Evolutionary conservation across 2,113 vertebrate species (phyloP).

Genomic region (Peucedramus taeniatus): DNA sequence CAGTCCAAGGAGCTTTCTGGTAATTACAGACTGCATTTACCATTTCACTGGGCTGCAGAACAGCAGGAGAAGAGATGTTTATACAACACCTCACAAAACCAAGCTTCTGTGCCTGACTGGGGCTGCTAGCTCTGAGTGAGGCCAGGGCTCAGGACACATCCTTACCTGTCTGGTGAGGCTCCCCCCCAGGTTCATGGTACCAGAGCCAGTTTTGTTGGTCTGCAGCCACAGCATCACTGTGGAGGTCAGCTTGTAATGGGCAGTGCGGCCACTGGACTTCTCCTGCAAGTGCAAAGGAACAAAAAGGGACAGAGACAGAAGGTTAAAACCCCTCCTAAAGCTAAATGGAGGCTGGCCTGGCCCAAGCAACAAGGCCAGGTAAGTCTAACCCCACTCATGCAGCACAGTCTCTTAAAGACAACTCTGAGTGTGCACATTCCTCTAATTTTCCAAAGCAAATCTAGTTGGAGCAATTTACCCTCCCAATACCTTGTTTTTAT

Average conservation of each 20-base stretch:
- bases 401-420: not conserved
- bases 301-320: not conserved
- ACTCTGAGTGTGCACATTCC: not conserved
- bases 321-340: not conserved
- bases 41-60: not conserved
- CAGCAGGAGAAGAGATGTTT: not conserved
- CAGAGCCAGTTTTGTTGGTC: constrained; percentile 94
- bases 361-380: not conserved
- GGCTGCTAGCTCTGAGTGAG: not conserved
- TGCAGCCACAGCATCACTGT: constrained; percentile 99
- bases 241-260: constrained; percentile 99
- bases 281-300: constrained; percentile 70
- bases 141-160: not conserved
- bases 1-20: not conserved
- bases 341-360: accelerated
- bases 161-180: constrained; percentile 97
- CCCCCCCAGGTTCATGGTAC: constrained; percentile 98
- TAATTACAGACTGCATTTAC: not conserved
- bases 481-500: constrained; percentile 12
- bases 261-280: constrained; percentile 96
- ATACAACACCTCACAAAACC: not conserved
- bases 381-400: accelerated
- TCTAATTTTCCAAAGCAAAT: not conserved
- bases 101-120: not conserved
- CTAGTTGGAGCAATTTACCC: not conserved